Base-by-base conservation (phyloP, 2,888 invertebrate species). In the Andrena minutula region DNA sequence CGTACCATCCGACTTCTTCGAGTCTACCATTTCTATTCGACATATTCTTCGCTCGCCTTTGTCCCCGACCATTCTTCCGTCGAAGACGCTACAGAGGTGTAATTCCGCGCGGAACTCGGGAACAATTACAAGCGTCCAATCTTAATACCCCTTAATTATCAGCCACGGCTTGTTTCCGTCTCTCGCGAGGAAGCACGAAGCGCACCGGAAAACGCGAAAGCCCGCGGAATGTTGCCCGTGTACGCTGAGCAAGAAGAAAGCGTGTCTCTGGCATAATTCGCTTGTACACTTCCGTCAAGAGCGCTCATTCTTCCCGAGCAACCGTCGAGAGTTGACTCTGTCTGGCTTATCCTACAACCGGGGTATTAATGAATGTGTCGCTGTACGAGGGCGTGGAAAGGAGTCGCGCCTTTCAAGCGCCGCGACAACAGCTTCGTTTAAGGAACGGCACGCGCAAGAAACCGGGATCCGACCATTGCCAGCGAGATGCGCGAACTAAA, bases 311-410 rank as follows among this genome's bases (percentile, higher is more conserved):
- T 82, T 82, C 68, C 28, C 66, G 26, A 63, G 58, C 82, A 65
- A 82, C 82, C 68, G 82, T 82, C 58, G 82, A 82, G 82, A 82
- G 75, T 76, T 69, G 68, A 76, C 82, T 78, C 82, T 76, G 82
- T 82, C 82, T 82, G 82, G 71, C 65, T 72, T 82, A 82, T 82
- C 64, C 75, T 56, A 53, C 82, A 65, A 61, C 64, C 60, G 68
- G 75, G 76, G 82, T 82, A 82, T 82, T 82, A 82, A 82, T 49
- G 80, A 71, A 65, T 53, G 47, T 71, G 78, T 78, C 79, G 64
- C 65, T 28, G 47, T 51, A 61, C 65, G 32, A 23, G 23, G 53
- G 3, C 64, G 70, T 8, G 23, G 65, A 65, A 61, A 79, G 49
- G 49, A 60, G 58, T 65, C 30, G 16, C 47, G 8, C 26, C 65